Base-by-base conservation (phyloP, 2,888 invertebrate species). In the Zootermopsis nevadensis region DNA sequence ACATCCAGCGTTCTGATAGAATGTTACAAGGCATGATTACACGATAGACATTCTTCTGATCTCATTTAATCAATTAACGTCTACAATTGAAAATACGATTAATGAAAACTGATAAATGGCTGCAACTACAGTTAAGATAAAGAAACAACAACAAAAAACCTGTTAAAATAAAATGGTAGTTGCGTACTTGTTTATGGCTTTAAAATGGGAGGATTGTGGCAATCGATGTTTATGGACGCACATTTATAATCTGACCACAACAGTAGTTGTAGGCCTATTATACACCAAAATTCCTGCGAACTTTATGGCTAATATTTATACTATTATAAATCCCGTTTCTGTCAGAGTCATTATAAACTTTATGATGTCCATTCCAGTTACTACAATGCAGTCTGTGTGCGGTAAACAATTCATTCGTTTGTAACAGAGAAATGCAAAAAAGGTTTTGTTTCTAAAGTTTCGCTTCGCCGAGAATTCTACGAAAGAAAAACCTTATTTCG, bases 291-390 rank as follows among this genome's bases (percentile, higher is more conserved):
- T 72, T 72, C 7, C 72, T 42, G 33, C 55, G 24, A 33, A 66
- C 79, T 79, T 79, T 79, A 79, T 79, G 79, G 66, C 66, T 79
- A 79, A 79, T 79, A 35, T 79, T 79, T 66, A 79, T 79, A 66
- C 66, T 60, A n/a, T 60, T 38, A 79, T 79, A 66, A 79, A 79
- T 79, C 42, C 35, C 33, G 77, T n/a, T 60, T 55, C 72, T 72
- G 33, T 72, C 72, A 33, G 33, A 33, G 66, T 79, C 66, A 66
- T 79, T 66, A 79, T 79, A 79, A 79, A 79, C 31, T 79, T 79
- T 79, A 79, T 35, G 79, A 66, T 35, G 27, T 79, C 66, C 35
- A 24, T 38, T 31, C 33, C 31, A 60, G 60, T 60, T 15, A 53
- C 6, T 53, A 6, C n/a, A 7, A n/a, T 27, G 60, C n/a, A 60